Base-by-base conservation (phyloP, 2,888 invertebrate species). In the Busseola fusca region DNA sequence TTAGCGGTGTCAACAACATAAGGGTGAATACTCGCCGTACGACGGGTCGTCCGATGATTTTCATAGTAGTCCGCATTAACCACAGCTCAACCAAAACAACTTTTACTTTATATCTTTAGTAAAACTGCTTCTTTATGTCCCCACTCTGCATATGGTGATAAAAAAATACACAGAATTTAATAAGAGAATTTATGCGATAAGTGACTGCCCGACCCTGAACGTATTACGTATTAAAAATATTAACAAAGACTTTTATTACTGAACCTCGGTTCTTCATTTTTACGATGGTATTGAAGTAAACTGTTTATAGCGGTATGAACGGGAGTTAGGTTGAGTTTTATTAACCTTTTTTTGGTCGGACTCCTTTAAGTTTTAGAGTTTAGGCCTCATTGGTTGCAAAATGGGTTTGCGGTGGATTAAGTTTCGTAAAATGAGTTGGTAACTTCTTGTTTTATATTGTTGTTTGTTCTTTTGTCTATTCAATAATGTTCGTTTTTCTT, bases 221-320 rank as follows among this genome's bases (percentile, higher is more conserved):
- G 70, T 78, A 83, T 78, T 80, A 80, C 50, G 74, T 83, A 81
- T 84, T 84, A 84, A 83, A 84, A 81, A 81, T 85, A 84, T 81
- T 85, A 83, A 85, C 85, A 85, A 83, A 84, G 69, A 65, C 70
- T 81, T 85, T 83, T 81, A 83, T 79, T 75, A 81, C 64, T 54
- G 42, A 85, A 79, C 73, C 85, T 71, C 65, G 74, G 79, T 81
- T 70, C 81, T 85, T 84, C 79, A 81, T 81, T 85, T 84, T 86
- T 85, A 85, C 67, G 85, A 82, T 76, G 74, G 73, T 72, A 82
- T 84, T 80, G 76, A 81, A 80, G 74, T 78, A 84, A 85, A 86
- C 86, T 80, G 85, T 86, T 84, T 83, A 83, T 83, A 64, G 78
- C 71, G 76, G 78, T 77, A 82, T 79, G 74, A 85, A 86, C 74